Evolutionary conservation across 2,797 vertebrate species (phyloP).

Genomic region (Sebastes trivittatus): DNA sequence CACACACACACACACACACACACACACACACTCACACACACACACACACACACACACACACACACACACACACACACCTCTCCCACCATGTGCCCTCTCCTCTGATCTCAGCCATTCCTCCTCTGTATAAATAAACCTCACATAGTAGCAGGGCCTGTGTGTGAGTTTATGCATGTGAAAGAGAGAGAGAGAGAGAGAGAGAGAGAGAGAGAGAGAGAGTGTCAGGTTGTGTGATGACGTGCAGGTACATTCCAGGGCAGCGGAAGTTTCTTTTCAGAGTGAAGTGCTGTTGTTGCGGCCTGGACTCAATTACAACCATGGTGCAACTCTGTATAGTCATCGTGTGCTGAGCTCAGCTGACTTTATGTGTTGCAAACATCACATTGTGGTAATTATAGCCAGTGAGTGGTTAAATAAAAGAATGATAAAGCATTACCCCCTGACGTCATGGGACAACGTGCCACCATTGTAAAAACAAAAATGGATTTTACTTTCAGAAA

Average conservation of each 20-base stretch:
- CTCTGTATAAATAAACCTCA: conserved; percentile 73
- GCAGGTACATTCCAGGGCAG: conserved; percentile 70
- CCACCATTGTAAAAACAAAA: neutral
- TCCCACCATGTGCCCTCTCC: conserved; percentile 41
- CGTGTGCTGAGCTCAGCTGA: conserved; percentile 3
- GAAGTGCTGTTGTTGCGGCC: conserved; percentile 63
- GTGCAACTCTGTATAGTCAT: conserved; percentile 1
- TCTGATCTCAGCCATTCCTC: conserved; percentile 70
- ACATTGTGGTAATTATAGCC: neutral
- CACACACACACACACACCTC: neutral
- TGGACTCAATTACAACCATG: conserved; percentile 57
- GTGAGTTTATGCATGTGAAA: neutral
- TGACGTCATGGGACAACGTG: neutral
- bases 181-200: neutral
- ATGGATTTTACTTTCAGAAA: neutral
- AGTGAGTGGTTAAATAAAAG: neutral
- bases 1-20: conserved; percentile 29
- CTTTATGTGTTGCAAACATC: neutral
- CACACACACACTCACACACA: conserved; percentile 1
- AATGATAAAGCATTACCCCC: neutral
- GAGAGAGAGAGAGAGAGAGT: neutral
- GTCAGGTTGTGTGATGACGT: conserved; percentile 57
- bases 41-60: neutral
- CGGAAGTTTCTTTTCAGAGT: conserved; percentile 90
- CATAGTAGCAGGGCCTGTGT: conserved; percentile 36